Evolutionary conservation across 1,140 invertebrate species (phyloP).

Genomic region (Anthonomus grandis): DNA sequence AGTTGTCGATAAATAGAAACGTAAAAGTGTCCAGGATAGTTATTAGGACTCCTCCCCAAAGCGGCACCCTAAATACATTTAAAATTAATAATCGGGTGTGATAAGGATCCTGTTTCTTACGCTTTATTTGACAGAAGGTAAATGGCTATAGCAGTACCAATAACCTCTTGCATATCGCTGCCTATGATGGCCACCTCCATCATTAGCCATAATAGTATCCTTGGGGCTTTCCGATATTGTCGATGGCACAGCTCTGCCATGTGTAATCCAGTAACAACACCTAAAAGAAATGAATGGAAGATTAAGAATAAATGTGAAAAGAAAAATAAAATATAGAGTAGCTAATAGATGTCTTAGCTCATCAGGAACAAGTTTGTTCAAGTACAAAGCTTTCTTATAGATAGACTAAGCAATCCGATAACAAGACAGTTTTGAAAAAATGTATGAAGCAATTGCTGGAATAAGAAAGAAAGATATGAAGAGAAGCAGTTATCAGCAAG

Average conservation of each 20-base stretch:
- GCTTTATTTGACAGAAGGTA: conserved; percentile 78
- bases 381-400: too few species aligned
- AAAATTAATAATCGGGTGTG: not conserved
- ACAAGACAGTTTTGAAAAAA: not conserved
- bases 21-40: conserved; percentile 91
- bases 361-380: not conserved
- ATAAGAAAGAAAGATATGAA: too few species aligned
- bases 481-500: too few species aligned
- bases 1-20: conserved; percentile 87
- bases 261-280: conserved; percentile 62
- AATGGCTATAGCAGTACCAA: conserved; percentile 87
- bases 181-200: conserved; percentile 92
- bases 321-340: not conserved
- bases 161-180: conserved; percentile 91
- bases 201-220: conserved; percentile 87
- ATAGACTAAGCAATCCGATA: too few species aligned
- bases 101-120: conserved; percentile 38
- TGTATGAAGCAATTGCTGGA: not conserved
- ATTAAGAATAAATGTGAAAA: not conserved
- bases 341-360: not conserved
- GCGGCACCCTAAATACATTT: conserved; percentile 68
- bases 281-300: conserved; percentile 7
- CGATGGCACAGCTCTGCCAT: conserved; percentile 78
- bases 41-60: conserved; percentile 83
- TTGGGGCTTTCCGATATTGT: conserved; percentile 73